Conservation (phyloP, 2,888 invertebrate species). For the Andrena camellia region DNA sequence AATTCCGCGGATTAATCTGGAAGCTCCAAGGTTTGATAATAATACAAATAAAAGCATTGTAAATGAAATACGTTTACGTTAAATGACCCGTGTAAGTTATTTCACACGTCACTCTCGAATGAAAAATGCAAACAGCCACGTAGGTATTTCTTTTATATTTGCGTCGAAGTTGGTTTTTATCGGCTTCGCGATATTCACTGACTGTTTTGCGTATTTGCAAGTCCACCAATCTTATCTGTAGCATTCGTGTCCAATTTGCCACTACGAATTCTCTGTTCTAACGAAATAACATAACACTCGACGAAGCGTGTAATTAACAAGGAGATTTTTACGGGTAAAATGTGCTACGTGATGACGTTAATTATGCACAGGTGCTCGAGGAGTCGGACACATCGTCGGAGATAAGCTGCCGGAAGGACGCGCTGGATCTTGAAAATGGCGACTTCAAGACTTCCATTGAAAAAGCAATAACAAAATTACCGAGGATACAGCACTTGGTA, state of each 20-base stretch:
- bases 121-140: not conserved
- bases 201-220: constrained; percentile 15
- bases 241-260: not conserved
- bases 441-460: constrained; percentile 84
- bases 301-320: constrained; percentile 21
- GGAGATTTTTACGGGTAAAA: not conserved
- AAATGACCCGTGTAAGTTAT: not conserved
- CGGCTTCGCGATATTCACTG: not conserved
- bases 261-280: not conserved
- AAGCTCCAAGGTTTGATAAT: not conserved
- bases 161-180: constrained; percentile 39
- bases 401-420: constrained; percentile 85
- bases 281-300: not conserved
- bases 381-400: constrained; percentile 86
- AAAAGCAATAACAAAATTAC: constrained; percentile 83
- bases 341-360: constrained; percentile 48
- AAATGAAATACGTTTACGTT: not conserved
- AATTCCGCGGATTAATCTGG: not conserved
- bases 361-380: constrained; percentile 84
- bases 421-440: constrained; percentile 83
- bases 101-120: constrained; percentile 4
- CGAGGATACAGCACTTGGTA: constrained; percentile 84
- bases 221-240: not conserved
- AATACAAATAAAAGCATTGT: not conserved
- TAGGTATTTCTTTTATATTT: constrained; percentile 17